A percentile compares a stretch with the other conserved stretches of the same genome.
Conservation (phyloP, 2,888 invertebrate species). For the Selenia dentaria region DNA sequence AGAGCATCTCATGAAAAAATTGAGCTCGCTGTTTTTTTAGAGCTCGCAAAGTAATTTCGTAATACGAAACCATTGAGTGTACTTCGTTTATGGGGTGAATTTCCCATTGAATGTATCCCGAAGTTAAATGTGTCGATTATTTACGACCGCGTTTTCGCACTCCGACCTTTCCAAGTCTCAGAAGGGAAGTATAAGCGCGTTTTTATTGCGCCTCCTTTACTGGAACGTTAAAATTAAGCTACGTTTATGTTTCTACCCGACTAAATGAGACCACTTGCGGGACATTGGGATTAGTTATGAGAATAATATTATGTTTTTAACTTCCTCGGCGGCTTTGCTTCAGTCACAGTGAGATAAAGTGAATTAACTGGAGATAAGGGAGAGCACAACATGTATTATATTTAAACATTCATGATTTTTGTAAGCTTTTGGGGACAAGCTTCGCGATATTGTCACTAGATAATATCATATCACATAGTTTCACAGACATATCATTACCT, state of each 20-base stretch:
- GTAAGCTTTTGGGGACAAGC: no score
- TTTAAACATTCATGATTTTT: no score
- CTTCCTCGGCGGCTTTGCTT: constrained; percentile 29
- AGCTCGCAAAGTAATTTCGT: constrained; percentile 38
- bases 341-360: constrained; percentile 28
- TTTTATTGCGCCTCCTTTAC: constrained; percentile 56
- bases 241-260: constrained; percentile 40
- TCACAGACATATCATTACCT: no score
- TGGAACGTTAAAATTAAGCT: constrained; percentile 57
- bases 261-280: constrained; percentile 39
- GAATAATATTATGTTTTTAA: constrained; percentile 33
- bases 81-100: constrained; percentile 56
- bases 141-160: constrained; percentile 54
- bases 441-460: no score
- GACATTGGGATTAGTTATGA: constrained; percentile 34
- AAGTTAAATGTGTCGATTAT: constrained; percentile 64
- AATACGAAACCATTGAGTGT: constrained; percentile 47
- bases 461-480: no score
- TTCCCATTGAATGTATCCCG: constrained; percentile 54
- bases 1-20: constrained; percentile 39
- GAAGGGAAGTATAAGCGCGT: constrained; percentile 50
- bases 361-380: constrained; percentile 26
- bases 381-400: constrained; percentile 27
- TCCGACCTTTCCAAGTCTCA: constrained; percentile 46
- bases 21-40: constrained; percentile 30